Evolutionary conservation across 2,888 invertebrate genomes (phyloP), one percentile per base, ranked within the genome.

Genomic region (Theodoxus fluviatilis): DNA sequence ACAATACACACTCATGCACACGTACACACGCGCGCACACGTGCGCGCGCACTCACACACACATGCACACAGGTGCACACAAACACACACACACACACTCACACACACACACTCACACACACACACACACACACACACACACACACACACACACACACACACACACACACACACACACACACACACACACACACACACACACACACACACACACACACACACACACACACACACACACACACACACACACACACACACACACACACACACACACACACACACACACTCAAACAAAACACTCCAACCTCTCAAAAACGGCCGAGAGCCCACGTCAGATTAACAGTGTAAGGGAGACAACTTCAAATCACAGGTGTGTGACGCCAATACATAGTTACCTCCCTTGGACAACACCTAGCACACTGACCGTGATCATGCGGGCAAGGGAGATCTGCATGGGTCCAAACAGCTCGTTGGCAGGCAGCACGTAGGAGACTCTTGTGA

Each of bases 361-460:
- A 31, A 3, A 3, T 18, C 15, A 59, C 31, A 22, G 3, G 28
- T 31, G 3, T 28, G n/a, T n/a, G n/a, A n/a, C n/a, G n/a, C n/a
- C n/a, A n/a, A n/a, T n/a, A n/a, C n/a, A n/a, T n/a, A n/a, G n/a
- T n/a, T n/a, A n/a, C n/a, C n/a, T n/a, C n/a, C n/a, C n/a, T n/a
- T n/a, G n/a, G n/a, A n/a, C 22, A 35, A 35, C 4, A 61, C 22
- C 15, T 3, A 22, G 28, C 18, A 22, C 12, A 37, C 68, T 73
- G 74, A 83, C 84, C 73, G 82, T 83, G 15, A 84, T 78, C 81
- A 84, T 85, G 57, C 80, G 76, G 35, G 80, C 83, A 15, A 84
- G 76, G 0, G 83, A 81, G 61, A 84, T 84, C 71, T 84, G 83
- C 80, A 84, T 81, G 3, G 84, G 85, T 49, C 85, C 84, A 68